Evolutionary conservation across 2,888 invertebrate genomes (phyloP).

Genomic region (Tanytarsus gracilentus): DNA sequence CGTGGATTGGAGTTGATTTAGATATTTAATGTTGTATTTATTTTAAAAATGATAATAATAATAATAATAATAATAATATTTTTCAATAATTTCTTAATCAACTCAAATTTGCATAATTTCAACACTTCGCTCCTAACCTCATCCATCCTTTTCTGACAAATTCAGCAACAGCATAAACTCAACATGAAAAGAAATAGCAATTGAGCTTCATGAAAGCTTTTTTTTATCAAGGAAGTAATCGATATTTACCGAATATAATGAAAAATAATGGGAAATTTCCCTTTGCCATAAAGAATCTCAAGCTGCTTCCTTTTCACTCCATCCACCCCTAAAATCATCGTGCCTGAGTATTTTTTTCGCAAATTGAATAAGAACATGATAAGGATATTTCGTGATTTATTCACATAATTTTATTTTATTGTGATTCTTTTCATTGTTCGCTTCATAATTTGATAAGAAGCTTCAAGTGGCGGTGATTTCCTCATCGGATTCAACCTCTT

Average conservation of each 20-base stretch:
- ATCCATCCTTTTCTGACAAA: background rate
- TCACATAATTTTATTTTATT: constrained; percentile 27
- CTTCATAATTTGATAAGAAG: constrained; percentile 25
- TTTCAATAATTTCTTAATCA: too few species aligned
- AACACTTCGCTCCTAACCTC: too few species aligned
- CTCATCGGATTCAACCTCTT: background rate
- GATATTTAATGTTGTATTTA: too few species aligned
- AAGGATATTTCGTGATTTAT: constrained; percentile 27
- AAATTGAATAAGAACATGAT: constrained; percentile 27
- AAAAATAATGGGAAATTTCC: constrained; percentile 25
- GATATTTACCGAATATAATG: constrained; percentile 19
- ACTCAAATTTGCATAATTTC: too few species aligned
- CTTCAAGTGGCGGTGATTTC: background rate
- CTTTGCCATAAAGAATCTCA: constrained; percentile 6
- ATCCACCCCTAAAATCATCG: too few species aligned
- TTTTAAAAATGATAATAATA: too few species aligned
- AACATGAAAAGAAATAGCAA: background rate
- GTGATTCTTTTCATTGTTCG: constrained; percentile 17
- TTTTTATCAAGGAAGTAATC: constrained; percentile 23
- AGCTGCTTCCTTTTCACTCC: too few species aligned
- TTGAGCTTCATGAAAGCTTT: constrained; percentile 17
- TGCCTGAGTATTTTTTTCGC: constrained; percentile 2
- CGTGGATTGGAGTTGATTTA: too few species aligned
- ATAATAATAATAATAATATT: too few species aligned
- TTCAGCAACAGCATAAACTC: background rate